Evolutionary conservation across 2,113 vertebrate species (phyloP).

Genomic region (Actinemys pallida): DNA sequence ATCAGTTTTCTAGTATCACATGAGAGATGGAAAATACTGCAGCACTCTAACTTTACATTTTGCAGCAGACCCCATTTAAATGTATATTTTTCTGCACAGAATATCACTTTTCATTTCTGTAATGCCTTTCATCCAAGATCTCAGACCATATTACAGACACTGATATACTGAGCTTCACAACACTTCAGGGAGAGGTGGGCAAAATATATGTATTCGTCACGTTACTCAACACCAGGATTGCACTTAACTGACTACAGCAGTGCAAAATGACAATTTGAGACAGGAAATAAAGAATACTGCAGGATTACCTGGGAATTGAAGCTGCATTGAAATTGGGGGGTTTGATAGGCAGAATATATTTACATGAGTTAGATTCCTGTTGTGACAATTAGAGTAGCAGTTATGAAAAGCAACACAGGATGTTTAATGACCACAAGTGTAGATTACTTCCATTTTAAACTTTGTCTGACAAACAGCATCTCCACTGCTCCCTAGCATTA

Average conservation of each 20-base stretch:
- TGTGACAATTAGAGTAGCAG: not conserved
- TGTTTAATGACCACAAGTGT: not conserved
- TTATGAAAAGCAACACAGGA: not conserved
- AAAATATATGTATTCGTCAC: not conserved
- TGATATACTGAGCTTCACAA: fast-evolving
- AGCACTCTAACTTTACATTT: not conserved
- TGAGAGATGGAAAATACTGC: not conserved
- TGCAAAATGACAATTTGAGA: not conserved
- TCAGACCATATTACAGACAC: not conserved
- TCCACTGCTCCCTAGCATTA: not conserved
- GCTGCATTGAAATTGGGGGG: fast-evolving
- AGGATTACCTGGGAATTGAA: not conserved
- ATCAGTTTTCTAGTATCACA: not conserved
- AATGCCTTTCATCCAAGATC: not conserved
- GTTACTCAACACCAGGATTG: not conserved
- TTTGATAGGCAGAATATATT: not conserved
- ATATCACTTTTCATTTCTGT: not conserved
- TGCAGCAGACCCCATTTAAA: not conserved
- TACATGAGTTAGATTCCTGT: not conserved
- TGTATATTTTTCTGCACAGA: not conserved
- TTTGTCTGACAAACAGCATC: not conserved
- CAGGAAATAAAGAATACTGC: not conserved
- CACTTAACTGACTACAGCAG: not conserved
- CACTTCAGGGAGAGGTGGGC: not conserved
- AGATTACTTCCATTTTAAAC: not conserved